Evolutionary conservation across 2,888 invertebrate species (phyloP).

Genomic region (Nycteola revayana): DNA sequence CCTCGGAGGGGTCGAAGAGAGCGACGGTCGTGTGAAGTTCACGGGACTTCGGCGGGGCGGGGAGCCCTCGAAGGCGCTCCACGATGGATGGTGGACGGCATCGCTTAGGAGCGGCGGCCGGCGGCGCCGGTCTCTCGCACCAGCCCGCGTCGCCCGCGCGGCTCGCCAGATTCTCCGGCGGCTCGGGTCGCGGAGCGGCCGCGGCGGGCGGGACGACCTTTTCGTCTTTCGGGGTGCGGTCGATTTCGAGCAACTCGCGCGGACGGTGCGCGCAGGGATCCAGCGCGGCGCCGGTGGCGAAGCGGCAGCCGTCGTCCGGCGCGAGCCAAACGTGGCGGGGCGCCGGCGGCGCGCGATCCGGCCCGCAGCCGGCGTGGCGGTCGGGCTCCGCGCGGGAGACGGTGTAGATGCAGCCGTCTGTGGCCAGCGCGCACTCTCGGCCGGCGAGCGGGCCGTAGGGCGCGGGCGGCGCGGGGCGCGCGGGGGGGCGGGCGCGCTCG

Average conservation of each 20-base stretch:
- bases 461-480: background rate
- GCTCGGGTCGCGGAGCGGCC: background rate
- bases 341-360: conserved; percentile 35
- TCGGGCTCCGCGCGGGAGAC: conserved; percentile 16
- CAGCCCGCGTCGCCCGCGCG: background rate
- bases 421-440: background rate
- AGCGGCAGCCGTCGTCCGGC: conserved; percentile 39
- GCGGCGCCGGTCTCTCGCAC: background rate
- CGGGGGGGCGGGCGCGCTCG: background rate
- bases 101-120: conserved; percentile 12
- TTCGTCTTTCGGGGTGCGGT: conserved; percentile 29
- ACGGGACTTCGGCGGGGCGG: conserved; percentile 12
- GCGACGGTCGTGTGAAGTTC: conserved; percentile 26
- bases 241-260: conserved; percentile 43
- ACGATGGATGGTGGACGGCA: conserved; percentile 13
- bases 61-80: conserved; percentile 18
- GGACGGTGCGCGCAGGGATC: conserved; percentile 55
- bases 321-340: conserved; percentile 33
- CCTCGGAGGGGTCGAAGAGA: background rate
- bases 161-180: background rate
- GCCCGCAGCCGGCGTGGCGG: conserved; percentile 19
- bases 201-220: background rate
- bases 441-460: background rate
- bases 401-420: conserved; percentile 14
- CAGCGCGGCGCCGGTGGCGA: conserved; percentile 11